Evolutionary conservation across 2,888 invertebrate genomes (phyloP).

Genomic region (Silvanus unidentatus): DNA sequence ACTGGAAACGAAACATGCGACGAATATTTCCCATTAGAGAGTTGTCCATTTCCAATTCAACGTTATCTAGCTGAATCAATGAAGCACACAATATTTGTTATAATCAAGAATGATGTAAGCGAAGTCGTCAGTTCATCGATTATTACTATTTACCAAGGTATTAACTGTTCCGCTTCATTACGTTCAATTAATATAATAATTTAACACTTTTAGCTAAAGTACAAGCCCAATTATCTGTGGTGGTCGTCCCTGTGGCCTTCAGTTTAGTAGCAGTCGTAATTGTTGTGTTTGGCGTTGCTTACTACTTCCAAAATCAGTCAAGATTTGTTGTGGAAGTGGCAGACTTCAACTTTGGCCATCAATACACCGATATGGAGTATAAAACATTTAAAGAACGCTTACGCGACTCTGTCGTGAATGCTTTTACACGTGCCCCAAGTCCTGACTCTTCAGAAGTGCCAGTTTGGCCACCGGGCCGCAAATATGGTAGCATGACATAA

Average conservation of each 20-base stretch:
- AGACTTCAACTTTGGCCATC: slow-evolving; percentile 83
- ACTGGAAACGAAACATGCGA: slow-evolving; percentile 74
- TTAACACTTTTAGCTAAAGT: slow-evolving; percentile 54
- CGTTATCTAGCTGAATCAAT: slow-evolving; percentile 59
- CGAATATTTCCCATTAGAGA: slow-evolving; percentile 37
- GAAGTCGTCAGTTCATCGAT: slow-evolving; percentile 63
- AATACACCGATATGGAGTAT: slow-evolving; percentile 74
- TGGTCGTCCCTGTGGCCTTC: slow-evolving; percentile 80
- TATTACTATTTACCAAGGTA: slow-evolving; percentile 81
- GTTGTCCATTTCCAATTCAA: slow-evolving; percentile 58
- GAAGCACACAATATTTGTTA: slow-evolving; percentile 70
- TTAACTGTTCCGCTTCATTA: slow-evolving; percentile 14
- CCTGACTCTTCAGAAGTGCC: slow-evolving; percentile 38
- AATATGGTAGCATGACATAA: slow-evolving; percentile 54
- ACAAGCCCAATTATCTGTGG: slow-evolving; percentile 79
- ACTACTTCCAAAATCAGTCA: slow-evolving; percentile 77
- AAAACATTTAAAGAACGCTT: slow-evolving; percentile 81
- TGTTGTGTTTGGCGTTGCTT: slow-evolving; percentile 82
- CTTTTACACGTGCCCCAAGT: slow-evolving; percentile 45
- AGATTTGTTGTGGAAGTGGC: slow-evolving; percentile 77
- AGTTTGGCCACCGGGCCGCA: slow-evolving; percentile 45
- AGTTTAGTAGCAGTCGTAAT: slow-evolving; percentile 74
- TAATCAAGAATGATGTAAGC: slow-evolving; percentile 72
- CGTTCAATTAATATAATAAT: background rate
- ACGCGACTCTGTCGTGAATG: slow-evolving; percentile 67